These are phyloP conservation scores for Troides helena DNA, from an alignment of 2,888 invertebrate genomes.

Conservation along the genomic window DNA sequence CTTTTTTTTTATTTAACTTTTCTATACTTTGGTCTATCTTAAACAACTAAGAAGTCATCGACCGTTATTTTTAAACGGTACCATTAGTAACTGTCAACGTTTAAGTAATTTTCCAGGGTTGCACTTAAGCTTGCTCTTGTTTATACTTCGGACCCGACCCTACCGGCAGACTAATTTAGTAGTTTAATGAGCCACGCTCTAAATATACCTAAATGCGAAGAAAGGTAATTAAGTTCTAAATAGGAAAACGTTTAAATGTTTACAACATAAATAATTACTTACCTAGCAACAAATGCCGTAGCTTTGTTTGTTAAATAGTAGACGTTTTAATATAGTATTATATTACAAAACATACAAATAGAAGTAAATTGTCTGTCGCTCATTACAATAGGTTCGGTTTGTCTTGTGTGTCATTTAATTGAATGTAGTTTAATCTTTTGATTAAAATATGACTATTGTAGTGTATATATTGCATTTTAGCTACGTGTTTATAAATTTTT, in stretches of 20 bases:
- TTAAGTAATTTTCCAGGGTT: slow-evolving; percentile 24
- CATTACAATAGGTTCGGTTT: too few relatives aligned
- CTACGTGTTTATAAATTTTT: too few relatives aligned
- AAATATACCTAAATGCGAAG: slow-evolving; percentile 22
- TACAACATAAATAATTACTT: slow-evolving; percentile 24
- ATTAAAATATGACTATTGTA: too few relatives aligned
- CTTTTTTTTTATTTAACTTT: too few relatives aligned
- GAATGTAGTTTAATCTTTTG: too few relatives aligned
- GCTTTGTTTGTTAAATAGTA: background rate
- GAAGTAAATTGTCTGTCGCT: too few relatives aligned
- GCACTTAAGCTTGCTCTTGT: slow-evolving; percentile 22
- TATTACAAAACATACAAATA: background rate
- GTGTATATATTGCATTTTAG: too few relatives aligned
- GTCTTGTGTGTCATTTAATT: too few relatives aligned
- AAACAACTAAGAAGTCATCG: too few relatives aligned
- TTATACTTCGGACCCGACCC: slow-evolving; percentile 18
- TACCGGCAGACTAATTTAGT: slow-evolving; percentile 29
- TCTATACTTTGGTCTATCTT: too few relatives aligned
- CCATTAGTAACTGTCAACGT: slow-evolving; percentile 23
- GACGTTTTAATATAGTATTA: background rate
- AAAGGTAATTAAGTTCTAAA: slow-evolving; percentile 29
- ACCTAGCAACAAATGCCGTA: background rate
- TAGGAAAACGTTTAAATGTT: slow-evolving; percentile 21
- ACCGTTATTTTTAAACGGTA: too few relatives aligned
- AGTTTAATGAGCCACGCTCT: slow-evolving; percentile 28